These are phyloP conservation scores for Acipenser oxyrinchus DNA, from an alignment of 2,797 vertebrate species.

Conservation along the genomic window DNA sequence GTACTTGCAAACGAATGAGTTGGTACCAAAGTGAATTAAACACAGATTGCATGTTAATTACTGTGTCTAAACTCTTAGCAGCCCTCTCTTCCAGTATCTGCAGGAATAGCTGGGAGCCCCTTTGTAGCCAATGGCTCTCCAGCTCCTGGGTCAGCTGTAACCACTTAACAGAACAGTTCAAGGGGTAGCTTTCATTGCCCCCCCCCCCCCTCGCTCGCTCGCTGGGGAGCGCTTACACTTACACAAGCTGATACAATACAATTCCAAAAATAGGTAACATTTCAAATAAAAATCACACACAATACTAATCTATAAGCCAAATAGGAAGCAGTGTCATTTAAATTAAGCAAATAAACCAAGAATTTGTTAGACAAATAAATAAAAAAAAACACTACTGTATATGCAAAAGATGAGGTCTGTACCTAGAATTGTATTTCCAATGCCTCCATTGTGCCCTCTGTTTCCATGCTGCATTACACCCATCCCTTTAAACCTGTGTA, in stretches of 20 bases:
- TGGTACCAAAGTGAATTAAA: too few species aligned
- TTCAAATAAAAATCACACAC: neutral
- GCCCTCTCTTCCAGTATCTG: too few species aligned
- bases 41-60: too few species aligned
- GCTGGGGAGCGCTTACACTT: neutral
- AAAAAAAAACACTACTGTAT: neutral
- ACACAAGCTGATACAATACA: neutral
- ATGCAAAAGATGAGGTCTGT: too few species aligned
- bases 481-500: too few species aligned
- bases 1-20: too few species aligned
- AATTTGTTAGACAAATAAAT: neutral
- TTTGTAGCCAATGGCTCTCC: too few species aligned
- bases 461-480: too few species aligned
- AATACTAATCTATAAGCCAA: neutral
- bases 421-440: too few species aligned
- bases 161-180: neutral
- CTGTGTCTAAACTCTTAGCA: too few species aligned
- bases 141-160: neutral
- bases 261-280: neutral
- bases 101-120: too few species aligned
- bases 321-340: neutral
- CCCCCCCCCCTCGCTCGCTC: neutral
- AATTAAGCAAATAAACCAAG: neutral
- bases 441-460: too few species aligned
- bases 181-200: conserved; percentile 10